Percentiles rank a stretch among this genome's conserved stretches.
Evolutionary conservation across 2,888 invertebrate species (phyloP).

Genomic region (Xylota sylvarum): DNA sequence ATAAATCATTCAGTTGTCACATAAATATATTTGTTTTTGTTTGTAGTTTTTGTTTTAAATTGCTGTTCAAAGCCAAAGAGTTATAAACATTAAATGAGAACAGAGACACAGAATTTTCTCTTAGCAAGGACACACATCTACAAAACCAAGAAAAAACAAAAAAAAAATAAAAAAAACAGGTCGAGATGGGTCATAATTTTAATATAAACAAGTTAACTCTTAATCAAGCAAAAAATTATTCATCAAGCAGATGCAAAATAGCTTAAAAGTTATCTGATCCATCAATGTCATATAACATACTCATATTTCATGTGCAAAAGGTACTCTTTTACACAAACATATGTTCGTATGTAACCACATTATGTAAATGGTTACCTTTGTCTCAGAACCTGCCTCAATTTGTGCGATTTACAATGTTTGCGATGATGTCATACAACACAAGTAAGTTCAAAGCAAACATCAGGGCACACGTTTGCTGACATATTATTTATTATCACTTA

Average conservation of each 20-base stretch:
- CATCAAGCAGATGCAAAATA: background rate
- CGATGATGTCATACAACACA: conserved; percentile 55
- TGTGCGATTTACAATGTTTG: conserved; percentile 29
- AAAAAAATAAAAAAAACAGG: background rate
- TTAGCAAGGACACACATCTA: background rate
- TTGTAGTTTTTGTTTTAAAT: too few species aligned
- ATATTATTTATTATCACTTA: conserved; percentile 41
- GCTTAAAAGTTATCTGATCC: conserved; percentile 9
- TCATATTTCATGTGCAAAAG: conserved; percentile 12
- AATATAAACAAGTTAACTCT: background rate
- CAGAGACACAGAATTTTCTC: too few species aligned
- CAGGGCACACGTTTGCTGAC: conserved; percentile 25
- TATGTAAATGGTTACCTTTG: conserved; percentile 16
- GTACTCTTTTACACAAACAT: background rate
- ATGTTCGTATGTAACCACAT: background rate
- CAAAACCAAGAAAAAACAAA: background rate
- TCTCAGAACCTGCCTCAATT: conserved; percentile 62
- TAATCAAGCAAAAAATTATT: background rate
- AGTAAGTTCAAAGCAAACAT: conserved; percentile 28
- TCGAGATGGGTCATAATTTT: background rate
- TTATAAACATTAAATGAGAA: too few species aligned
- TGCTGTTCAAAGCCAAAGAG: too few species aligned
- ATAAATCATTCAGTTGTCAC: too few species aligned
- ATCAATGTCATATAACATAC: conserved; percentile 1
- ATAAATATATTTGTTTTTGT: too few species aligned